These are phyloP conservation scores for Itoplectis maculator DNA, from an alignment of 2,888 invertebrate species.

Conservation along the genomic window DNA sequence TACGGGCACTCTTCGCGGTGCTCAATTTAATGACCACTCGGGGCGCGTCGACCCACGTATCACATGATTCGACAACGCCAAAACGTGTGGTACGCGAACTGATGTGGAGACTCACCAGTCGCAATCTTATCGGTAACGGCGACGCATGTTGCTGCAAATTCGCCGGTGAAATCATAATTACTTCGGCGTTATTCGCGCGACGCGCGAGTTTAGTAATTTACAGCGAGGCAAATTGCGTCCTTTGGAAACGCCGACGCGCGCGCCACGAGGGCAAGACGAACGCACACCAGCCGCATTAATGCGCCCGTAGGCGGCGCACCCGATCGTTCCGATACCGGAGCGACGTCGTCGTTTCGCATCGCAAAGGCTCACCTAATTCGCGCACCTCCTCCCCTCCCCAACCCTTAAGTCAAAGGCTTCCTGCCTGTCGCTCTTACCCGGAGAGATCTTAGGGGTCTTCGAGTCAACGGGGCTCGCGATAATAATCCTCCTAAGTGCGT, in stretches of 20 bases:
- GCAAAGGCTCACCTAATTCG: slow-evolving; percentile 53
- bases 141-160: neutral
- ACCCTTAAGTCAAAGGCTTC: slow-evolving; percentile 57
- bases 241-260: neutral
- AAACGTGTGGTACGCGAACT: neutral
- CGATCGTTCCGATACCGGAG: slow-evolving; percentile 35
- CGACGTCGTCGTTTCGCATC: slow-evolving; percentile 44
- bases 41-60: neutral
- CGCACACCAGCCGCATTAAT: neutral
- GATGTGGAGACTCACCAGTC: neutral
- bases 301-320: neutral
- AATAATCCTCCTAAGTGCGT: slow-evolving; percentile 44
- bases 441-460: slow-evolving; percentile 58
- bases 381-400: too few relatives aligned
- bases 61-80: neutral
- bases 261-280: neutral
- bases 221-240: slow-evolving; percentile 16
- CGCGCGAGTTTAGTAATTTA: slow-evolving; percentile 28
- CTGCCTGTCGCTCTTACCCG: slow-evolving; percentile 13
- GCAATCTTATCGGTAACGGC: neutral
- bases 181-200: slow-evolving; percentile 1
- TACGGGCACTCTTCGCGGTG: neutral
- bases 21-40: slow-evolving; percentile 21
- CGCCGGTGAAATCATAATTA: slow-evolving; percentile 19
- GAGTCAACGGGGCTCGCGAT: slow-evolving; percentile 51